Percentiles rank a stretch among this genome's conserved stretches.
Conservation (phyloP, 2,797 vertebrate genomes). For the Acomys russatus region DNA sequence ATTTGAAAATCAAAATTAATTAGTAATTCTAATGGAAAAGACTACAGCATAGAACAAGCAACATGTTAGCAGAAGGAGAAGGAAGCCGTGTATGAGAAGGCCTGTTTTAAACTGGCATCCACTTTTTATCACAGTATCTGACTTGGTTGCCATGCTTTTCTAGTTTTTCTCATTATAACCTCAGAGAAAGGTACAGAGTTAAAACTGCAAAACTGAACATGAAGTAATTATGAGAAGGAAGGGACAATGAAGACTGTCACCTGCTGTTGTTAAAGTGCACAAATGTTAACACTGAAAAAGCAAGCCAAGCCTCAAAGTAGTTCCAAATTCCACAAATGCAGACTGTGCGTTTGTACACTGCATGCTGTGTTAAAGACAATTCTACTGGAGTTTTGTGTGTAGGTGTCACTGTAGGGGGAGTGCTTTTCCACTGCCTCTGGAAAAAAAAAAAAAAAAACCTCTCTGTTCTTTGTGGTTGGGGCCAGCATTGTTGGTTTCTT, state of each 20-base stretch:
- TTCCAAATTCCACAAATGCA: constrained; percentile 51
- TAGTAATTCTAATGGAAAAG: constrained; percentile 44
- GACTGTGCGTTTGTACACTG: not conserved
- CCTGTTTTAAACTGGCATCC: constrained; percentile 33
- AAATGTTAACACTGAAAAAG: constrained; percentile 41
- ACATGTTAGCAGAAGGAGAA: not conserved
- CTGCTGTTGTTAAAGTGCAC: constrained; percentile 18
- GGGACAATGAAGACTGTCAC: constrained; percentile 13
- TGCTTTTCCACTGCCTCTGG: not conserved
- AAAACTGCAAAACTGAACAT: constrained; percentile 62
- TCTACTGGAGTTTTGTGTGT: not conserved
- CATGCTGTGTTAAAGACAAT: constrained; percentile 43
- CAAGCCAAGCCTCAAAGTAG: constrained; percentile 25
- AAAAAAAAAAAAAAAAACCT: not conserved
- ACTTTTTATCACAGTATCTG: not conserved
- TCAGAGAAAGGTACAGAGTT: constrained; percentile 36
- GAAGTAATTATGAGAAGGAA: not conserved
- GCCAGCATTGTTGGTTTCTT: not conserved
- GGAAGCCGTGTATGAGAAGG: not conserved
- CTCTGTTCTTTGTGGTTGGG: not conserved
- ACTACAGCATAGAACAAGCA: constrained; percentile 27
- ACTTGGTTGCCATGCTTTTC: constrained; percentile 22
- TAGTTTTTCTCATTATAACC: constrained; percentile 46
- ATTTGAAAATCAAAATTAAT: constrained; percentile 37
- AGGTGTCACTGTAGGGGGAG: not conserved